Percentiles rank a stretch among this genome's conserved stretches.
These are phyloP conservation scores for Sebastolobus alascanus DNA, from an alignment of 2,797 vertebrate genomes.

Conservation along the genomic window DNA sequence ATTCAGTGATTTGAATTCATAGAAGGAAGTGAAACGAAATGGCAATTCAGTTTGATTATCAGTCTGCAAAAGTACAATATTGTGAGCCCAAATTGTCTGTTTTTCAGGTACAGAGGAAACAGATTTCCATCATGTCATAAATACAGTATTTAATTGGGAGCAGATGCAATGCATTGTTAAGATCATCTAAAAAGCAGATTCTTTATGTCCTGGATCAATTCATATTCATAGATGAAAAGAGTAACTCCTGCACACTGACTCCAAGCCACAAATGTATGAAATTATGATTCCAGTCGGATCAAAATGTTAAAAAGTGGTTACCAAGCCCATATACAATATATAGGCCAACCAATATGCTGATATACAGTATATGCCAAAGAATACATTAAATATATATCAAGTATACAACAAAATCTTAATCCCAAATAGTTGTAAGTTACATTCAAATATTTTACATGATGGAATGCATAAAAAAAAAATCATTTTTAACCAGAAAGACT, in stretches of 20 bases:
- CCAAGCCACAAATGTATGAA: neutral
- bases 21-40: too few species aligned
- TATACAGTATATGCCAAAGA: too few species aligned
- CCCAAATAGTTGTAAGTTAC: neutral
- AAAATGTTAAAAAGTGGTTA: neutral
- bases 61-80: neutral
- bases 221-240: neutral
- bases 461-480: neutral
- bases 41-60: neutral
- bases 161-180: neutral
- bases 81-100: neutral
- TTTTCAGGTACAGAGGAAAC: neutral
- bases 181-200: neutral
- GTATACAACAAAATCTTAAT: neutral
- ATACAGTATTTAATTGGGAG: neutral
- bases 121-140: neutral
- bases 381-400: neutral
- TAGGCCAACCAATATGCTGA: too few species aligned
- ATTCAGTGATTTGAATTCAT: neutral
- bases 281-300: neutral
- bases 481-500: neutral
- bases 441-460: neutral
- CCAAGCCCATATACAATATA: too few species aligned
- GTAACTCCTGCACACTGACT: neutral
- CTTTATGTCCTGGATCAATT: neutral